These are phyloP conservation scores for Synergus itoensis DNA, from an alignment of 2,888 invertebrate genomes.

Conservation along the genomic window DNA sequence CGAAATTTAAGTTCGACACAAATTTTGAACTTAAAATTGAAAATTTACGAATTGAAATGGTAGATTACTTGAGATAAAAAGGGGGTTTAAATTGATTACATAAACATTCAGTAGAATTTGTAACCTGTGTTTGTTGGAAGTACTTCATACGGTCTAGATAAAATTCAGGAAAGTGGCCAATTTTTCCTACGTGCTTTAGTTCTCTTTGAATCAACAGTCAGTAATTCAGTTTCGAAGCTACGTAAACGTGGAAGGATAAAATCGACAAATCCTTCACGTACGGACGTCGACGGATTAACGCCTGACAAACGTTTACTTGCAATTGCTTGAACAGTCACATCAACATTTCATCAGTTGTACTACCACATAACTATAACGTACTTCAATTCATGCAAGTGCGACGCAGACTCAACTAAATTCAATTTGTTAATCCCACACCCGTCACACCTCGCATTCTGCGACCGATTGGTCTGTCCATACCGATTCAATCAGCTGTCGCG, in stretches of 20 bases:
- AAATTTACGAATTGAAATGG: no score
- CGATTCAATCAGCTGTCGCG: slow-evolving; percentile 65
- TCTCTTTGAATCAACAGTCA: slow-evolving; percentile 23
- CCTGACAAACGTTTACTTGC: slow-evolving; percentile 4
- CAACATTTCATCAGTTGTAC: slow-evolving; percentile 10
- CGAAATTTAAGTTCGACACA: no score
- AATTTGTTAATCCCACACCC: slow-evolving; percentile 52
- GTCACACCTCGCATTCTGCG: slow-evolving; percentile 29
- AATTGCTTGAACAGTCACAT: slow-evolving; percentile 13
- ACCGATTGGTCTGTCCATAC: slow-evolving; percentile 44
- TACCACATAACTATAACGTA: slow-evolving; percentile 44
- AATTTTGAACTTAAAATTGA: no score
- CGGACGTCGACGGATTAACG: not conserved
- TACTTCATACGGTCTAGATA: slow-evolving; percentile 4
- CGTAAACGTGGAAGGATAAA: slow-evolving; percentile 1
- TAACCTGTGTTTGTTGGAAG: slow-evolving; percentile 12
- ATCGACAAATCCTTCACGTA: slow-evolving; percentile 7
- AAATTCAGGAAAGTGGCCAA: slow-evolving; percentile 24
- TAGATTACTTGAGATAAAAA: no score
- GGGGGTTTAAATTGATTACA: not conserved
- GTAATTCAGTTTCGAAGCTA: slow-evolving; percentile 9
- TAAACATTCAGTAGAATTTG: not conserved
- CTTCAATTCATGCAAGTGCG: slow-evolving; percentile 49
- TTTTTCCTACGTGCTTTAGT: slow-evolving; percentile 30
- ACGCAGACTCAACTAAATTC: slow-evolving; percentile 45